Evolutionary conservation across 2,797 vertebrate species (phyloP).

Genomic region (Ctenosaura bakeri): DNA sequence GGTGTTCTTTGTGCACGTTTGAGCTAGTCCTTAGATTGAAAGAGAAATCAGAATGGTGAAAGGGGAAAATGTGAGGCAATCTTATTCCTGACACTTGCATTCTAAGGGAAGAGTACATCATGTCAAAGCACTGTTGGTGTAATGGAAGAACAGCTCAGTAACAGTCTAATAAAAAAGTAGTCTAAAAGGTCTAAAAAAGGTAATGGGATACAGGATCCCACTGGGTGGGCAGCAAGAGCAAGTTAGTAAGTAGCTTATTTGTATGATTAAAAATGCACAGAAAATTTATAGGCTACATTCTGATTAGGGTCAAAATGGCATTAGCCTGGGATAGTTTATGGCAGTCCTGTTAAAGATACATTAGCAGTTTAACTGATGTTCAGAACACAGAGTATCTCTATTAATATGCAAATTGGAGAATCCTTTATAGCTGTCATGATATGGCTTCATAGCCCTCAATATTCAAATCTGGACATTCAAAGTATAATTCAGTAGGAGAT

Average conservation of each 20-base stretch:
- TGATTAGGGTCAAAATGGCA: slow-evolving; percentile 21
- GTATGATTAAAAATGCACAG: slow-evolving; percentile 14
- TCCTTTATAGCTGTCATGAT: neutral
- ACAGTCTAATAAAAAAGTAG: slow-evolving; percentile 37
- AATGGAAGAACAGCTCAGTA: slow-evolving; percentile 41
- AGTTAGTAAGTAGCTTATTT: slow-evolving; percentile 10
- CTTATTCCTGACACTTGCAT: neutral
- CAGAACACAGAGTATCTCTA: slow-evolving; percentile 19
- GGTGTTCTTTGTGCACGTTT: neutral
- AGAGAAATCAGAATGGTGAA: neutral
- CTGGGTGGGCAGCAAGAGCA: slow-evolving; percentile 6
- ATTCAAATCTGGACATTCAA: neutral
- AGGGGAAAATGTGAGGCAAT: neutral
- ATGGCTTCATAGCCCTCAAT: neutral
- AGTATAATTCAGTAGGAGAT: neutral
- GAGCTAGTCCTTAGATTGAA: neutral
- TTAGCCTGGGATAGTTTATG: slow-evolving; percentile 24
- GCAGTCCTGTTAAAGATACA: slow-evolving; percentile 28
- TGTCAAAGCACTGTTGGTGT: neutral
- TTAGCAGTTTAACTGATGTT: slow-evolving; percentile 13
- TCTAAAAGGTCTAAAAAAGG: slow-evolving; percentile 3
- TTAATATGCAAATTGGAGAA: slow-evolving; percentile 29
- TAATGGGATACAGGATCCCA: neutral
- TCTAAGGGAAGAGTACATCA: neutral
- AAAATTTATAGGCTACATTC: slow-evolving; percentile 19